Conservation (phyloP, 1,140 invertebrate species). For the Hylaeus volcanicus region DNA sequence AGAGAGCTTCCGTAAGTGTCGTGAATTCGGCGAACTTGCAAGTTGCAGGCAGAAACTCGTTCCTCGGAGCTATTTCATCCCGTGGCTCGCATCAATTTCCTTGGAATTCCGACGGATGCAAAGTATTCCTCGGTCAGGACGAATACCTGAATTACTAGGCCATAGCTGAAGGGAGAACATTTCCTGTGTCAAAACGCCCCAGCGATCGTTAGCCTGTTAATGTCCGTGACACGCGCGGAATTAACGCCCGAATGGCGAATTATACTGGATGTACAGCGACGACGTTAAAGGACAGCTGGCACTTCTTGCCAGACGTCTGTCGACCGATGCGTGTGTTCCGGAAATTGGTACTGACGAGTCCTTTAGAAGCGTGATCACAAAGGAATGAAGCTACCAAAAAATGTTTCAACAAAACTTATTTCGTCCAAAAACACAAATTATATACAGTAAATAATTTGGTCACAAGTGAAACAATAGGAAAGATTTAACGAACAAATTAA, state of each 20-base stretch:
- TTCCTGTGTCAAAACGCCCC: slow-evolving; percentile 54
- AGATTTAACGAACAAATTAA: too few species aligned
- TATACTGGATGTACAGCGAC: slow-evolving; percentile 53
- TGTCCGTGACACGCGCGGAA: slow-evolving; percentile 61
- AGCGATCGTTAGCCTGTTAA: slow-evolving; percentile 62
- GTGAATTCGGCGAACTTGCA: background rate
- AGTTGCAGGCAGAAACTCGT: background rate
- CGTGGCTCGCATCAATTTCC: slow-evolving; percentile 16
- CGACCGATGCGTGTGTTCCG: background rate
- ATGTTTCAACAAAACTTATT: too few species aligned
- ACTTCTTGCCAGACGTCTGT: slow-evolving; percentile 19
- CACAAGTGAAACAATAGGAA: too few species aligned
- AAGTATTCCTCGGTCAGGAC: slow-evolving; percentile 30
- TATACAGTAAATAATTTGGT: too few species aligned
- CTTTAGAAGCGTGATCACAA: too few species aligned
- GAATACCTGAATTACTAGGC: slow-evolving; percentile 50
- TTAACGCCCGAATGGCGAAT: slow-evolving; percentile 65
- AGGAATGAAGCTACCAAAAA: too few species aligned
- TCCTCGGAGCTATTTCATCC: background rate
- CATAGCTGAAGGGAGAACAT: slow-evolving; percentile 33
- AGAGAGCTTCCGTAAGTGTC: background rate
- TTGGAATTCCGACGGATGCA: slow-evolving; percentile 8
- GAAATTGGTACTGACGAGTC: too few species aligned
- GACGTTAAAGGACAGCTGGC: slow-evolving; percentile 38
- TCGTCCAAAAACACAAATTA: too few species aligned